Evolutionary conservation across 30 jellyfish, hydroid and myxozoan species (phyloP).

Genomic region (Chironex yamaguchii): DNA sequence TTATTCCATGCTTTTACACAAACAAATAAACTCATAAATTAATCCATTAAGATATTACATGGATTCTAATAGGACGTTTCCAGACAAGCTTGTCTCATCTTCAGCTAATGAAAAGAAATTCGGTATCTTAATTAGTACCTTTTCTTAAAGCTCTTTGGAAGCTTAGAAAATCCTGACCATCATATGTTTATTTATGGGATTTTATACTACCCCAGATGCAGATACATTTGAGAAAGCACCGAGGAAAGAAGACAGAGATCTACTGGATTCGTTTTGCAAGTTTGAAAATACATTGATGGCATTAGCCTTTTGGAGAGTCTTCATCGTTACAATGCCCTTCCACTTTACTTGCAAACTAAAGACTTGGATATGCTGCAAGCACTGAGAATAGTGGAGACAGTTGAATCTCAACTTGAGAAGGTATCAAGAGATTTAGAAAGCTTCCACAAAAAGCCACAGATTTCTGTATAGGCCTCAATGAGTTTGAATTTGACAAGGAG

Average conservation of each 20-base stretch:
- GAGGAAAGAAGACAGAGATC: background rate
- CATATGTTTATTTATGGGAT: background rate
- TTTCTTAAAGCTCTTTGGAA: conserved; percentile 49
- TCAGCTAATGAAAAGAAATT: too few relatives aligned
- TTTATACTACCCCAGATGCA: background rate
- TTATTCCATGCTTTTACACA: too few relatives aligned
- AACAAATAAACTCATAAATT: too few relatives aligned
- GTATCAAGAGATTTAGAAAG: conserved; percentile 40
- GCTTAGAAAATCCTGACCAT: background rate
- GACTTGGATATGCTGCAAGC: background rate
- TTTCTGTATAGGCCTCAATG: conserved; percentile 1
- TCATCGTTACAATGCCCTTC: conserved; percentile 11
- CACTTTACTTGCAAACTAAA: too few relatives aligned
- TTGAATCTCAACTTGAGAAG: background rate
- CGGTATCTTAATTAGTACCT: too few relatives aligned
- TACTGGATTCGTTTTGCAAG: conserved; percentile 2
- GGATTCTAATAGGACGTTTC: too few relatives aligned
- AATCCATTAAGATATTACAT: too few relatives aligned
- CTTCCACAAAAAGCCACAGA: conserved; percentile 12
- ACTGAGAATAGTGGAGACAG: conserved; percentile 41
- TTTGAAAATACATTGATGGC: conserved; percentile 1
- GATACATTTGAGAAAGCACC: conserved; percentile 1
- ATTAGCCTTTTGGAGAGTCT: conserved; percentile 17
- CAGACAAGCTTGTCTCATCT: too few relatives aligned
- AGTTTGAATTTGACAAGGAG: conserved; percentile 1